Percentiles rank a stretch among this genome's conserved stretches.
Conservation (phyloP, 2,888 invertebrate genomes). For the Eristalis pertinax region DNA sequence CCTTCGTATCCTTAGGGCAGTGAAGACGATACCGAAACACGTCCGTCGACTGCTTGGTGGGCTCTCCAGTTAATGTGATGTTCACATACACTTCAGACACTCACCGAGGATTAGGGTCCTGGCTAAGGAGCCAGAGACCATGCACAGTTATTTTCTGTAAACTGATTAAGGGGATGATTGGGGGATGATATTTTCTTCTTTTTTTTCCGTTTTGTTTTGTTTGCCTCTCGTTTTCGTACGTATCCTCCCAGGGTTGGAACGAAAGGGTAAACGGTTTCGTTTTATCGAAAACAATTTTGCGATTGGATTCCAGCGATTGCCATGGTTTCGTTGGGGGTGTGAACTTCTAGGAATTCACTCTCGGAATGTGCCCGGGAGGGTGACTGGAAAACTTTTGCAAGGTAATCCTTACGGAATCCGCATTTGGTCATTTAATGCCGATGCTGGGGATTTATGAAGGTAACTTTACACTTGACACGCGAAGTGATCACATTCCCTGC, state of each 20-base stretch:
- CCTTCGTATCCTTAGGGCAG: conserved; percentile 46
- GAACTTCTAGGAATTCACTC: neutral
- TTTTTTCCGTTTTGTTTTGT: neutral
- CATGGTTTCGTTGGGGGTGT: neutral
- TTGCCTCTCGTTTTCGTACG: neutral
- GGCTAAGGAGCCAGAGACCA: neutral
- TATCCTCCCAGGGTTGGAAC: neutral
- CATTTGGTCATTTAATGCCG: neutral
- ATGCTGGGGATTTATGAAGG: neutral
- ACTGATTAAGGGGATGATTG: conserved; percentile 32
- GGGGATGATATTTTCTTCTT: conserved; percentile 16
- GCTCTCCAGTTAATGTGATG: neutral
- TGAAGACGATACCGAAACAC: conserved; percentile 38
- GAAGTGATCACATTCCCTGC: neutral
- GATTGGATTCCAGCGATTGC: conserved; percentile 29
- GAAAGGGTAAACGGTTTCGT: conserved; percentile 48
- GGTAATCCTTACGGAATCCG: neutral
- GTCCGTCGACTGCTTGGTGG: neutral
- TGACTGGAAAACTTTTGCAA: neutral
- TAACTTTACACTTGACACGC: neutral
- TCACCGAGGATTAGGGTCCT: conserved; percentile 20
- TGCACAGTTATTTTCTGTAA: conserved; percentile 31
- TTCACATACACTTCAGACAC: conserved; percentile 27
- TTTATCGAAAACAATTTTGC: conserved; percentile 58
- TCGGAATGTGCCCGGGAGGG: neutral